A percentile compares a stretch with the other conserved stretches of the same genome.
These are phyloP conservation scores for Diaperis boleti DNA, from an alignment of 2,888 invertebrate species.

Conservation along the genomic window DNA sequence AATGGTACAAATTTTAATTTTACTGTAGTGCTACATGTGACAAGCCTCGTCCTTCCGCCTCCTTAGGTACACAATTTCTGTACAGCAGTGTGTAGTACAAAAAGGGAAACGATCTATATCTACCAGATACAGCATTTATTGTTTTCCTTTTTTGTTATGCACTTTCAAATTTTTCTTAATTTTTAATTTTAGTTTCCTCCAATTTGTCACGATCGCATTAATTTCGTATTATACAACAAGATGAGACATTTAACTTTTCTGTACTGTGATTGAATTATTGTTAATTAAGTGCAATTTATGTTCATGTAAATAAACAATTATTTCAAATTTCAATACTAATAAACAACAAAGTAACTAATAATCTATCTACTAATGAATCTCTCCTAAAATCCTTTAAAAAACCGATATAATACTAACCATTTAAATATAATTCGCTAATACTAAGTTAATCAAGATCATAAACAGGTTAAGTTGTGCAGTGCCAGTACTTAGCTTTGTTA, in stretches of 20 bases:
- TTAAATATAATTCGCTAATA: slow-evolving; percentile 17
- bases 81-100: slow-evolving; percentile 38
- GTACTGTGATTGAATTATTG: slow-evolving; percentile 43
- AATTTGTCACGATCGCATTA: slow-evolving; percentile 29
- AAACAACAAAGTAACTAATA: slow-evolving; percentile 40
- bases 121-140: slow-evolving; percentile 26
- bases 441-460: slow-evolving; percentile 5
- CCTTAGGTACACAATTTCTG: slow-evolving; percentile 20
- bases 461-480: not conserved
- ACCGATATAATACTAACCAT: slow-evolving; percentile 22
- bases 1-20: slow-evolving; percentile 39
- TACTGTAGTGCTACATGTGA: slow-evolving; percentile 30
- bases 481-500: not conserved
- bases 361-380: slow-evolving; percentile 39
- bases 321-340: slow-evolving; percentile 42
- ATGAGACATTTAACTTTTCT: slow-evolving; percentile 42
- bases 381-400: slow-evolving; percentile 33
- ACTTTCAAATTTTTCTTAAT: slow-evolving; percentile 24
- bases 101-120: slow-evolving; percentile 33
- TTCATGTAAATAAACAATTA: slow-evolving; percentile 43
- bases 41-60: slow-evolving; percentile 13
- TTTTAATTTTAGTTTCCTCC: slow-evolving; percentile 38
- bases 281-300: slow-evolving; percentile 43
- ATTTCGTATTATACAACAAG: slow-evolving; percentile 37
- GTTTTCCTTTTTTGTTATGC: slow-evolving; percentile 41